Evolutionary conservation across 2,797 vertebrate genomes (phyloP), one percentile per base, ranked within the genome.

Genomic region (Momotus momota): DNA sequence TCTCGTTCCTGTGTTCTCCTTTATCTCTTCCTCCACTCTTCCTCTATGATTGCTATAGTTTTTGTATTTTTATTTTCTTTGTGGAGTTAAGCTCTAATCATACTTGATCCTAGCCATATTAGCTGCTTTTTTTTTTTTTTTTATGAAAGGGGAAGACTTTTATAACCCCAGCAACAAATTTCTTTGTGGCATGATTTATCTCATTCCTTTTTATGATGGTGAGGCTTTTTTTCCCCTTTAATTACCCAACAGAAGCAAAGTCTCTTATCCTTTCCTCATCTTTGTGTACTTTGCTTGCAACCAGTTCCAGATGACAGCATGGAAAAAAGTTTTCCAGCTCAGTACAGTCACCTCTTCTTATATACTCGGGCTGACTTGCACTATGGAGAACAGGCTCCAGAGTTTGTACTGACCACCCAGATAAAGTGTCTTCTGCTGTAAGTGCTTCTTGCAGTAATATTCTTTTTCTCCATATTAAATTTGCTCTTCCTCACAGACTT

Each of bases 241-340:
- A 95, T 96, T 94, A 93, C 45, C 51, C 87, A 94, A 91, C 77
- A 96, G 93, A 93, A 96, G 82, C 73, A 81, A 90, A 93, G 43
- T 70, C n/a, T 79, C 81, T 93, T 82, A 64, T 94, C 87, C 77
- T 73, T 82, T 81, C 73, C 62, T 91, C 94, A 67, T 95, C 60
- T 90, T 94, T 77, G 49, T 79, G 51, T 75, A 55, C 58, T 90
- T 88, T 69, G 58, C 73, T 94, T 94, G 94, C 91, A 96, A 95
- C 35, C 43, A 72, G 45, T 91, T 96, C 89, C 94, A 96, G 91
- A 94, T 94, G 93, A 90, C 55, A 90, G 67, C 79, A 71, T 49
- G 48, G 91, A 94, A 84, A 25, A 75, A 78, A 75, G 20, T 73
- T 93, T 91, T 55, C 66, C 82, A 81, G 33, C 43, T 79, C 57